Conservation (phyloP, 2,113 vertebrate species). For the Anser brachyrhynchus region DNA sequence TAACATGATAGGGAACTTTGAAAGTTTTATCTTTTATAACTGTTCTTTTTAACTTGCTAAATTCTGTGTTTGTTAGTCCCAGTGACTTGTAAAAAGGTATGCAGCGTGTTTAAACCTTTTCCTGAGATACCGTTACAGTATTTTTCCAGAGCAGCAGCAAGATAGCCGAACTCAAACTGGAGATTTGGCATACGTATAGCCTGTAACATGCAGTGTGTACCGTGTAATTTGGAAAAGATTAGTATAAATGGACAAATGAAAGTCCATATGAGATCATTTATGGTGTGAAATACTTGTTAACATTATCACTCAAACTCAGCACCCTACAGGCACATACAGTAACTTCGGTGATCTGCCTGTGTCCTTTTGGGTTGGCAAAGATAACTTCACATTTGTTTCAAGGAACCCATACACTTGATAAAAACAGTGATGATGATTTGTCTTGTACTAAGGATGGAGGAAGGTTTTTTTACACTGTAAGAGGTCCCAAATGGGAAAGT, state of each 20-base stretch:
- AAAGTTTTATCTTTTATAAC: background rate
- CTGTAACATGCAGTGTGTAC: background rate
- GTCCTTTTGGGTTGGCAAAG: background rate
- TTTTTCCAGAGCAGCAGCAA: constrained; percentile 46
- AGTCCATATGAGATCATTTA: constrained; percentile 37
- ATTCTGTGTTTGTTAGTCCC: background rate
- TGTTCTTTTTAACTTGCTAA: background rate
- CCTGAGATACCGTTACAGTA: background rate
- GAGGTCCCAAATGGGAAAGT: background rate
- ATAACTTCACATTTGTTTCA: background rate
- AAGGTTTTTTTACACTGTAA: background rate
- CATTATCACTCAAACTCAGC: constrained; percentile 34
- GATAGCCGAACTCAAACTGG: constrained; percentile 47
- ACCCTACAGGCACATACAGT: background rate
- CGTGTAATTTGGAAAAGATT: constrained; percentile 60
- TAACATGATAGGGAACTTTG: background rate
- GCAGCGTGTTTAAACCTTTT: background rate
- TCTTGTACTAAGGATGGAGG: background rate
- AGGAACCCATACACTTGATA: background rate
- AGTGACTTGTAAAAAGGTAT: background rate
- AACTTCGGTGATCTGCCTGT: background rate
- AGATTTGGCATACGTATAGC: background rate
- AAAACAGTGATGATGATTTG: background rate
- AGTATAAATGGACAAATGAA: constrained; percentile 12
- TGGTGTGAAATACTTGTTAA: constrained; percentile 51